These are phyloP conservation scores for Drosophila grimshawi DNA, from an alignment of 1,140 invertebrate species.

Conservation along the genomic window DNA sequence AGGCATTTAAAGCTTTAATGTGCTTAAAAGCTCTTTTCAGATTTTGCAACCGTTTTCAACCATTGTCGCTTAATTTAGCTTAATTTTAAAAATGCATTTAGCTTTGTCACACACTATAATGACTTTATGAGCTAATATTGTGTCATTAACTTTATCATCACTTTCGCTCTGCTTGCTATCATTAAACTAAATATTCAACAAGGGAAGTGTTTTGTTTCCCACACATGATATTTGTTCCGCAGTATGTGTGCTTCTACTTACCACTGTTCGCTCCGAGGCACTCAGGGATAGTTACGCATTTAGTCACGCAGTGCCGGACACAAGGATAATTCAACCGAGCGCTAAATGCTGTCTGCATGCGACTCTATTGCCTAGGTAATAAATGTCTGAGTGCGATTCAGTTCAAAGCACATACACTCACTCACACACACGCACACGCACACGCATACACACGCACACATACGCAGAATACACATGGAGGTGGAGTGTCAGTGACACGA, in stretches of 20 bases:
- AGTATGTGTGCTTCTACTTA: background rate
- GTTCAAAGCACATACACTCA: slow-evolving; percentile 16
- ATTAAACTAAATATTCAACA: no score
- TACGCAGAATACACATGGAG: slow-evolving; percentile 3
- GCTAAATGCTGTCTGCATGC: slow-evolving; percentile 31
- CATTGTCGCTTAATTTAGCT: no score
- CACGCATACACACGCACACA: slow-evolving; percentile 10
- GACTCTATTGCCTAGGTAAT: slow-evolving; percentile 71
- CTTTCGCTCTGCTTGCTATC: no score
- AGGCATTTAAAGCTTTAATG: no score
- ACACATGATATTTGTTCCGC: background rate
- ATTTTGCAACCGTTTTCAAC: no score
- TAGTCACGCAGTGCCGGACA: slow-evolving; percentile 24
- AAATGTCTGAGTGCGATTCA: slow-evolving; percentile 64
- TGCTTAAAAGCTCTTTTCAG: no score
- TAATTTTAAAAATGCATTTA: no score
- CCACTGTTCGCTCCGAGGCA: background rate
- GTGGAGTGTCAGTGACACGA: slow-evolving; percentile 69
- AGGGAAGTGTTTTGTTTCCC: no score
- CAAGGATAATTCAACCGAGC: slow-evolving; percentile 17
- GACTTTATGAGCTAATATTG: no score
- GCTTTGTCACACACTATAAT: no score
- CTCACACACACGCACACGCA: slow-evolving; percentile 9
- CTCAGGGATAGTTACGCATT: slow-evolving; percentile 27
- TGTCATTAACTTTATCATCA: no score